Percentiles rank a stretch among this genome's conserved stretches.
phyloP scores from a whole-genome alignment of 2,797 vertebrate species.

The Lepilemur septentrionalis region DNA sequence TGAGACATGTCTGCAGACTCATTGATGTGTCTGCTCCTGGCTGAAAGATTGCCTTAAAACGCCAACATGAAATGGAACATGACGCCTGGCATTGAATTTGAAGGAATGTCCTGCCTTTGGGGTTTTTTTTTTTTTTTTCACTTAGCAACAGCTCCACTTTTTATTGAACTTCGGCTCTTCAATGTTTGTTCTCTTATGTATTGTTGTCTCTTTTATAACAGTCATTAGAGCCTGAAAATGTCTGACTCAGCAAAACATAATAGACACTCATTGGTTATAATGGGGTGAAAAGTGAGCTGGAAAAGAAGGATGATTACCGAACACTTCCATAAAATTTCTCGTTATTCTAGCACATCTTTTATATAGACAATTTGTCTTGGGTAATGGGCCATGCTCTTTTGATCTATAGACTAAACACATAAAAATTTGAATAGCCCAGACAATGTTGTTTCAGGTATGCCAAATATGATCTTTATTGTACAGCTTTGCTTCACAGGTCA shows the following conservation, averaged over 20 bases:
- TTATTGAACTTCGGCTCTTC: not conserved
- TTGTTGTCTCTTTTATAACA: not conserved
- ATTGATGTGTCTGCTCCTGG: not conserved
- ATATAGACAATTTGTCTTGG: not conserved
- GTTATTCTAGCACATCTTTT: not conserved
- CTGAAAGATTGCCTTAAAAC: constrained; percentile 12
- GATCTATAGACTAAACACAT: not conserved
- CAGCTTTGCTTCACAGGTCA: not conserved
- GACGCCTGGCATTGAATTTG: not conserved
- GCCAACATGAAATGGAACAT: not conserved
- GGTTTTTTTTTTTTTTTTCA: not conserved
- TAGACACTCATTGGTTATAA: not conserved
- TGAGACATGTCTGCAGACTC: not conserved
- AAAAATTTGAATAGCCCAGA: not conserved
- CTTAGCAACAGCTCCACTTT: constrained; percentile 3
- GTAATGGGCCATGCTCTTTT: not conserved
- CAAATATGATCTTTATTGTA: not conserved
- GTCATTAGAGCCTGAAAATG: not conserved
- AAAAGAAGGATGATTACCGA: not conserved
- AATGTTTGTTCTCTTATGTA: not conserved
- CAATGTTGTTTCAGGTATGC: not conserved
- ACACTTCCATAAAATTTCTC: not conserved
- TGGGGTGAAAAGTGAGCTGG: not conserved
- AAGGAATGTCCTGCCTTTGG: constrained; percentile 6
- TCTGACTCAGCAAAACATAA: not conserved